phyloP scores from a whole-genome alignment of 2,113 vertebrate genomes.

The Rhabdornis inornatus region DNA sequence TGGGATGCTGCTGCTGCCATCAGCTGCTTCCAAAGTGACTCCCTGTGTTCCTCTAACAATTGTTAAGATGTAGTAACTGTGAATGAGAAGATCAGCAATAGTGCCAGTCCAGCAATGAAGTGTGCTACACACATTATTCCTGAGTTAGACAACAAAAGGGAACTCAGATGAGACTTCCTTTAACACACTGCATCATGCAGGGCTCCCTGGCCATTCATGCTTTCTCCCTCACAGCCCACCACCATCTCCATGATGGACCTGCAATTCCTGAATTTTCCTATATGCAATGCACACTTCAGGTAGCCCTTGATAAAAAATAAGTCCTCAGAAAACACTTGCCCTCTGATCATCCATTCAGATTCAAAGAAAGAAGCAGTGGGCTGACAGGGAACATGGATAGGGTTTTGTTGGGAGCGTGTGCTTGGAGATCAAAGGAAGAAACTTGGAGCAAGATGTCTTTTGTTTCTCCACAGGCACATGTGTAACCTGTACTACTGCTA shows the following conservation, averaged over 20 bases:
- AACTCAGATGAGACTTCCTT: background rate
- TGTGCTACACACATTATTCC: background rate
- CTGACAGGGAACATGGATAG: background rate
- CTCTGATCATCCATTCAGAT: background rate
- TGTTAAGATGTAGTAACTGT: background rate
- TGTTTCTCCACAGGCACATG: background rate
- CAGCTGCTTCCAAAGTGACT: background rate
- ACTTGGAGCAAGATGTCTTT: background rate
- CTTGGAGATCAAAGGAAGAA: background rate
- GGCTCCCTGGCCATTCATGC: background rate
- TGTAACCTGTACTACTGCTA: background rate
- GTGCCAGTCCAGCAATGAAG: accelerated
- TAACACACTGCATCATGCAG: accelerated
- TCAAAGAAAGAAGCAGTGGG: background rate
- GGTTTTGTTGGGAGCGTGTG: background rate
- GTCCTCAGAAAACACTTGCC: background rate
- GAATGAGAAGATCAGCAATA: background rate
- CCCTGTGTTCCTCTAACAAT: background rate
- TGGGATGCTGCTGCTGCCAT: background rate
- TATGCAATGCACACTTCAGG: accelerated
- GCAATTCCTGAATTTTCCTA: background rate
- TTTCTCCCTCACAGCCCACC: background rate
- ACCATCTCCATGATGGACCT: background rate
- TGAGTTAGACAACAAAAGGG: background rate
- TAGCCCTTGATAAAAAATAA: background rate